Evolutionary conservation across 1,140 invertebrate species (phyloP).

Genomic region (Papilio glaucus): DNA sequence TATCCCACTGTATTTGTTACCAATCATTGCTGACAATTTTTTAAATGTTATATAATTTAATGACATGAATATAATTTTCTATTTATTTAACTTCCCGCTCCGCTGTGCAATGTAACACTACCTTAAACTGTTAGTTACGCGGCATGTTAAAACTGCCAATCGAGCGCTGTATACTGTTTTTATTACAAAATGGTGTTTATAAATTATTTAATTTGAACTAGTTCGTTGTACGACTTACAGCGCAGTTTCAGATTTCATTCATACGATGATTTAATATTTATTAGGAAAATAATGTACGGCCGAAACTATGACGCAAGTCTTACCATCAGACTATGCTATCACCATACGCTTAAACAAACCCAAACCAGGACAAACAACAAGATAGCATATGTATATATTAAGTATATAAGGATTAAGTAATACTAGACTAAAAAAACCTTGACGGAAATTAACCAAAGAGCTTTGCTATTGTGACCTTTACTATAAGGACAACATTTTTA

Average conservation of each 20-base stretch:
- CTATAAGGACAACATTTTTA: background rate
- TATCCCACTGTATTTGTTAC: too few relatives aligned
- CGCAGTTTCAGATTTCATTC: background rate
- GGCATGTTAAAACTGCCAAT: slow-evolving; percentile 18
- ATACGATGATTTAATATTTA: background rate
- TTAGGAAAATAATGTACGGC: too few relatives aligned
- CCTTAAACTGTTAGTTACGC: background rate
- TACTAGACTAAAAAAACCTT: background rate
- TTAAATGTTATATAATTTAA: too few relatives aligned
- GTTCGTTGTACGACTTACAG: background rate
- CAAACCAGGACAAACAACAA: too few relatives aligned
- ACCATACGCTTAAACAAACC: too few relatives aligned
- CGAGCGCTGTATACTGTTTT: slow-evolving; percentile 7
- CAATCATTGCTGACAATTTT: too few relatives aligned
- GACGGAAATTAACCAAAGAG: background rate
- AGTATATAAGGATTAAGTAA: too few relatives aligned
- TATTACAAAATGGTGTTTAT: slow-evolving; percentile 16
- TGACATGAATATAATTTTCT: too few relatives aligned
- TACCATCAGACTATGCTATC: too few relatives aligned
- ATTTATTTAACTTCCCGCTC: background rate
- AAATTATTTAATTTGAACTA: background rate
- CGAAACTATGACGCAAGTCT: too few relatives aligned
- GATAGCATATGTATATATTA: too few relatives aligned
- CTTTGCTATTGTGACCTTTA: background rate
- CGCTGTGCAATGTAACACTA: background rate